Evolutionary conservation across 2,113 vertebrate species (phyloP).

Genomic region (Leucopternis melanops): DNA sequence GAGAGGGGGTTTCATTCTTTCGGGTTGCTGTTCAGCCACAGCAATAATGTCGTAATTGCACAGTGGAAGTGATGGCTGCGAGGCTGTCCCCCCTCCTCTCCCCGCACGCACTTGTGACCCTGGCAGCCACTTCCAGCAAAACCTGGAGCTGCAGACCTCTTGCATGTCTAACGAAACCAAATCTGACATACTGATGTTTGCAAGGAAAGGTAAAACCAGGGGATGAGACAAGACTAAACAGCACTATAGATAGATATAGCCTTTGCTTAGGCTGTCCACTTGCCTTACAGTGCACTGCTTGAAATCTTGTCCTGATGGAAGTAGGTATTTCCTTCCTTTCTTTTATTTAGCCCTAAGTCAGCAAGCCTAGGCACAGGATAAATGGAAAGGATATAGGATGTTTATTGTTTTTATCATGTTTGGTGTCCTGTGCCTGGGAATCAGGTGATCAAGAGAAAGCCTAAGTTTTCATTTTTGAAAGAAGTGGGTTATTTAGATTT

Average conservation of each 20-base stretch:
- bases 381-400: neutral
- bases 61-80: neutral
- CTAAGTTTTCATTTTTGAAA: neutral
- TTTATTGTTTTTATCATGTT: neutral
- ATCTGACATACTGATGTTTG: fast-evolving
- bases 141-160: neutral
- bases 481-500: neutral
- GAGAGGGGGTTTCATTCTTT: neutral
- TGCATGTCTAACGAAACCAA: neutral
- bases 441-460: neutral
- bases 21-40: neutral
- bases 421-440: neutral
- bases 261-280: neutral
- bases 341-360: neutral
- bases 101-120: neutral
- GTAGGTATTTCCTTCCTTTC: neutral
- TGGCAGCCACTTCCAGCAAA: neutral
- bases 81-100: neutral
- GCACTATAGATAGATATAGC: neutral
- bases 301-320: neutral
- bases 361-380: neutral
- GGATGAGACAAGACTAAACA: neutral
- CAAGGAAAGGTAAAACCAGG: neutral
- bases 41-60: fast-evolving
- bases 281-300: neutral